phyloP scores from a whole-genome alignment of 2,113 vertebrate species.

The Halichoerus grypus region DNA sequence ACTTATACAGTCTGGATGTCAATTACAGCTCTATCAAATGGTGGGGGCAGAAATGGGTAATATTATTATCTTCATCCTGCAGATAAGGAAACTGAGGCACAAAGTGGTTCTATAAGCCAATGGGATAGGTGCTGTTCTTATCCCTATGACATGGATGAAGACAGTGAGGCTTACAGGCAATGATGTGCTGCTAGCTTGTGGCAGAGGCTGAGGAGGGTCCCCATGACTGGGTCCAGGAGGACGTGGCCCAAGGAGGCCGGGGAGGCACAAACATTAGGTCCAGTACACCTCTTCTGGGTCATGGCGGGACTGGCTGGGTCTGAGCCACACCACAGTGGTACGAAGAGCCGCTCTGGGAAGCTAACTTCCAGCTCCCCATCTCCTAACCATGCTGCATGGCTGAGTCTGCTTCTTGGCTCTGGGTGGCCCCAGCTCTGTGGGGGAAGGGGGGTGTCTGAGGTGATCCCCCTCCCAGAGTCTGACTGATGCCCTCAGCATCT shows the following conservation, averaged over 20 bases:
- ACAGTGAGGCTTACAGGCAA: neutral
- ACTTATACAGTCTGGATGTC: neutral
- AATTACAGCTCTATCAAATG: neutral
- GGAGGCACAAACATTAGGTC: neutral
- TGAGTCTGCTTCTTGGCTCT: neutral
- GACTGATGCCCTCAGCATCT: neutral
- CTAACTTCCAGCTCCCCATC: neutral
- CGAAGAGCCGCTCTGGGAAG: neutral
- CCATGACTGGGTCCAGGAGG: neutral
- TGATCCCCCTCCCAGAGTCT: neutral
- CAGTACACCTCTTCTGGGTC: neutral
- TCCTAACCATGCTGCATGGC: neutral
- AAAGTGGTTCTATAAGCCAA: neutral
- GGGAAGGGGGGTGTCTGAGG: neutral
- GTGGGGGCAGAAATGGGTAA: neutral
- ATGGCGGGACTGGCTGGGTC: neutral
- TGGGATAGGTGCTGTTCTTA: neutral
- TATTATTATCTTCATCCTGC: neutral
- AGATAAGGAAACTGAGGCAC: neutral
- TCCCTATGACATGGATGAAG: neutral
- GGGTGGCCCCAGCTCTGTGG: neutral
- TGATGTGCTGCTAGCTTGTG: neutral
- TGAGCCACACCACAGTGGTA: neutral
- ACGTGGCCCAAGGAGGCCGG: fast-evolving
- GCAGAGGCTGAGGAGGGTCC: neutral